These are phyloP conservation scores for Quadroppia sp. DNA, from an alignment of 2,888 invertebrate species.

Conservation along the genomic window DNA sequence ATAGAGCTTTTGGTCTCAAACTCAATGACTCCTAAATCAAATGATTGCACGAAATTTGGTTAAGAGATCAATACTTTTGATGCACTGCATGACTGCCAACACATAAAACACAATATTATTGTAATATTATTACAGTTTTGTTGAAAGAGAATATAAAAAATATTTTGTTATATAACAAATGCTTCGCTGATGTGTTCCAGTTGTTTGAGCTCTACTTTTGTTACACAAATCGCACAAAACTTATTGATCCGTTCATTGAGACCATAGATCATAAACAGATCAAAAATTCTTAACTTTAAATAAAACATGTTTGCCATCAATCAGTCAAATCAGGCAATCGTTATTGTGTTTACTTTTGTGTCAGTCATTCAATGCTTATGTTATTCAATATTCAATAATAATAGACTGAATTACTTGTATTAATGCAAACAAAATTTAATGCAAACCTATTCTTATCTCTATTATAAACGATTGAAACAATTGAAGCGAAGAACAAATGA, in stretches of 20 bases:
- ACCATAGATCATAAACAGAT: background rate
- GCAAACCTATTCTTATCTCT: too few relatives aligned
- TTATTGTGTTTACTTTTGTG: background rate
- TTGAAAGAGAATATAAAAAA: conserved; percentile 9
- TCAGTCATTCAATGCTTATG: background rate
- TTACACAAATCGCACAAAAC: background rate
- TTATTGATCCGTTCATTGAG: conserved; percentile 7
- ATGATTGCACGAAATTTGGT: conserved; percentile 28
- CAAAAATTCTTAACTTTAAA: conserved; percentile 16
- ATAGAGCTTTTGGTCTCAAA: background rate
- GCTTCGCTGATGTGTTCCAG: conserved; percentile 29
- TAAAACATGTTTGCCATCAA: background rate
- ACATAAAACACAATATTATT: conserved; percentile 16
- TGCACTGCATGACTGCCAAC: conserved; percentile 4
- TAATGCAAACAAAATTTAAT: too few relatives aligned
- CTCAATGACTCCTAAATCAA: conserved; percentile 17
- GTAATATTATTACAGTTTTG: too few relatives aligned
- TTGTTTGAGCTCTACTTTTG: conserved; percentile 24
- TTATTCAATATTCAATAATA: too few relatives aligned
- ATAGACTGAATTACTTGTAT: too few relatives aligned
- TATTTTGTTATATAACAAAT: conserved; percentile 28
- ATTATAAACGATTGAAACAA: too few relatives aligned
- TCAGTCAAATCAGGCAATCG: conserved; percentile 5
- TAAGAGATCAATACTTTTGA: conserved; percentile 25
- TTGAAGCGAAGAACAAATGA: too few relatives aligned